phyloP scores from a whole-genome alignment of 2,888 invertebrate genomes.

The Mechanitis mazaeus region DNA sequence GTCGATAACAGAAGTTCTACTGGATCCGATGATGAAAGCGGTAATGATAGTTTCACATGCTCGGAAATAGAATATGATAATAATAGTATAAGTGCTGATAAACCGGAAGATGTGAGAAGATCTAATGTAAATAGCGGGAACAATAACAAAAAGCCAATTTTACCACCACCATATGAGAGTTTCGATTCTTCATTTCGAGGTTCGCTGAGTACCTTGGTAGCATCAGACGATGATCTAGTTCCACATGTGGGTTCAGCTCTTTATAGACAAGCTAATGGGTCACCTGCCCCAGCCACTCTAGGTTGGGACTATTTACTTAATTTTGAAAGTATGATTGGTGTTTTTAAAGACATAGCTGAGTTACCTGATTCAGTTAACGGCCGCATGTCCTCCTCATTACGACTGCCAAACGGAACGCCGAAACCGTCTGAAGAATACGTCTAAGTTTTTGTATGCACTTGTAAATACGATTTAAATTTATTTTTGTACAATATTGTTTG shows the following conservation, averaged over 20 bases:
- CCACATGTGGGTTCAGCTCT: conserved; percentile 87
- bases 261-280: conserved; percentile 87
- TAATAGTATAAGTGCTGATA: conserved; percentile 88
- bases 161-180: conserved; percentile 90
- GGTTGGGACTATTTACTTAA: conserved; percentile 96
- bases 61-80: conserved; percentile 98
- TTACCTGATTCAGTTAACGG: conserved; percentile 89
- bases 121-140: conserved; percentile 72
- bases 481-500: conserved; percentile 59
- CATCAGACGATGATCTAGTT: conserved; percentile 93
- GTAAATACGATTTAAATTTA: conserved; percentile 40
- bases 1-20: conserved; percentile 86
- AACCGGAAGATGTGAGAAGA: conserved; percentile 79
- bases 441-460: conserved; percentile 49
- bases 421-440: conserved; percentile 95
- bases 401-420: conserved; percentile 85
- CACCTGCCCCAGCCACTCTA: conserved; percentile 86
- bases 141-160: conserved; percentile 80
- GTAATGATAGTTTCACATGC: conserved; percentile 97
- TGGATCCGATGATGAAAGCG: conserved; percentile 91
- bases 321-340: conserved; percentile 95
- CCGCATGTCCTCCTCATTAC: conserved; percentile 83
- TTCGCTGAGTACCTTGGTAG: conserved; percentile 93
- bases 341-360: conserved; percentile 97
- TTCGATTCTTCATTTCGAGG: conserved; percentile 96